Base-by-base conservation (phyloP, 2,888 invertebrate species). In the Epistrophella euchroma region DNA sequence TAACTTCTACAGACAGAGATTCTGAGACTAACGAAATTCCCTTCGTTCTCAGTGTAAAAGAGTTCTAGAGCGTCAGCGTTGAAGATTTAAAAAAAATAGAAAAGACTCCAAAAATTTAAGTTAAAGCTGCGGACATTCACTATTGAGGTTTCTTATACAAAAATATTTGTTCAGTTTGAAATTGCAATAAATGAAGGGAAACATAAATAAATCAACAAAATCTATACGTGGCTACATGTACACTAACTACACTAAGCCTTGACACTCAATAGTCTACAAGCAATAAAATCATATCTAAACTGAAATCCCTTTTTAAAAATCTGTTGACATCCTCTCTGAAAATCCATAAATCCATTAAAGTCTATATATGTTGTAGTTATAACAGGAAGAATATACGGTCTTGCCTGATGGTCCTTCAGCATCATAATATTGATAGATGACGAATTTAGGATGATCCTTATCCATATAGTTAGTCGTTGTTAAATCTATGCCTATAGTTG, bases 401-500 rank as follows among this genome's bases (percentile, higher is more conserved):
- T 4, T 6, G 25, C 40, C 22, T 45, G 17, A 13, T 55, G 7
- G 15, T 40, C 50, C 32, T n/a, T n/a, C n/a, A 32, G 13, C 56
- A 35, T 68, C 76, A 68, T 70, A 76, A 68, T 37, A 68, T 58
- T 76, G 68, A 76, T 70, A 68, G 28, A 76, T 70, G 56, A 70
- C 45, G 17, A 58, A 50, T 62, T 47, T 66, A 47, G 28, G 13
- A 40, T 43, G 52, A 74, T 79, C 73, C 35, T 50, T 66, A 74
- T 74, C 58, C n/a, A n/a, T 32, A 80, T 43, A 58, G 56, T 28
- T 37, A 45, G 56, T 40, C 64, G 62, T 68, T 43, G 35, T 71
- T 71, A 56, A 64, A 64, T 22, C 62, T 55, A n/a, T n/a, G n/a
- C 40, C 37, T 32, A 56, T 32, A 64, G 56, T 70, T 70, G 9